Base-by-base conservation (phyloP, 2,888 invertebrate species). In the Monopis laevigella region DNA sequence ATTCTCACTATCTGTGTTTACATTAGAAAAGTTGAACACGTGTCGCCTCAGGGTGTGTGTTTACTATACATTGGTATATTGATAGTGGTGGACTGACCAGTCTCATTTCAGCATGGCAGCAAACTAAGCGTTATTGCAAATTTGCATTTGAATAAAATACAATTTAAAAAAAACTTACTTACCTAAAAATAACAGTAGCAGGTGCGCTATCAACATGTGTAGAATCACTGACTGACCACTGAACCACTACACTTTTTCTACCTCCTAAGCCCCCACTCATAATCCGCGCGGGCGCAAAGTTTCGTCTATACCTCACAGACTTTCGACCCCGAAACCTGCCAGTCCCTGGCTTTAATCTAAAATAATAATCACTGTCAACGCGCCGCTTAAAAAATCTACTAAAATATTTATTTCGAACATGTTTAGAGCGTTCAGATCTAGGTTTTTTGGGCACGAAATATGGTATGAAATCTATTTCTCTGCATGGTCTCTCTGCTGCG, bases 181-280 rank as follows among this genome's bases (percentile, higher is more conserved):
- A 80, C 80, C 78, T 80, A 78, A 80, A 80, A 62, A 73, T 69
- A 59, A 80, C 75, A 65, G 56, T 70, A 61, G 64, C 60, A 41
- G 65, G 64, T 13, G 65, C 66, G 35, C 55, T 59, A 48, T 69
- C 68, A 53, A 69, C 50, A 52, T 67, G 73, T 55, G 66, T 53
- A 19, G 63, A 58, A 35, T 78, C 80, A 21, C 56, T 59, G 45
- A 75, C 52, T 10, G 70, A 61, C 80, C 80, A 80, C 52, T 66
- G 69, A 50, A 80, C 54, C 47, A 61, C 51, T 43, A 75, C 68
- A 8, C 46, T 52, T 2, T 53, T 49, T 17, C 77, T 49, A 4
- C 55, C 61, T 3, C 48, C 62, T 45, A 78, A 46, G 2, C 70
- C 61, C 0, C 78, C 80, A 11, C 72, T 65, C 44, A 78, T 68